phyloP scores from a whole-genome alignment of 2,797 vertebrate species.

The Crocidura indochinensis region DNA sequence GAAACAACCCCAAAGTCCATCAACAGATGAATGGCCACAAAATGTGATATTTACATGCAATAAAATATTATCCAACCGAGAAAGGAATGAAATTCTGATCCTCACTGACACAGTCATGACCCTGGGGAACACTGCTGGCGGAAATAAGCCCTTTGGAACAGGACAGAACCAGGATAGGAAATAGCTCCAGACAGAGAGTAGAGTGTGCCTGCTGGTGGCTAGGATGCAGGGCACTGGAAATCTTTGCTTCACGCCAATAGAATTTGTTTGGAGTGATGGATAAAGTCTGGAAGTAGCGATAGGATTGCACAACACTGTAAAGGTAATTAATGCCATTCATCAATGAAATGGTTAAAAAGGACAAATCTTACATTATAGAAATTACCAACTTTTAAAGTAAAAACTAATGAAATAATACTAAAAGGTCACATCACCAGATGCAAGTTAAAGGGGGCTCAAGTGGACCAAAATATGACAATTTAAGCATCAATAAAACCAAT shows the following conservation, averaged over 20 bases:
- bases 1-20: background rate
- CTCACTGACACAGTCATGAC: background rate
- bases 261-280: background rate
- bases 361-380: background rate
- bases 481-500: constrained; percentile 28
- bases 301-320: background rate
- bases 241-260: background rate
- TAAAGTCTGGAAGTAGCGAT: background rate
- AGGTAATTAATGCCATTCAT: background rate
- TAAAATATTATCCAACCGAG: background rate
- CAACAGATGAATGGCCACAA: background rate
- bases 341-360: background rate
- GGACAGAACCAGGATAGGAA: background rate
- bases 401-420: background rate
- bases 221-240: background rate
- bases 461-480: constrained; percentile 35
- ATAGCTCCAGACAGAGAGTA: background rate
- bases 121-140: constrained; percentile 7
- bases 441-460: background rate
- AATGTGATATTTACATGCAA: background rate
- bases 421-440: background rate
- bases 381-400: background rate
- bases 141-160: background rate
- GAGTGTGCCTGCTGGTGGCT: background rate
- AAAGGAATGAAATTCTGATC: constrained; percentile 16